Percentiles rank a stretch among this genome's conserved stretches.
phyloP scores from a whole-genome alignment of 2,113 vertebrate species.

The Scomber colias region DNA sequence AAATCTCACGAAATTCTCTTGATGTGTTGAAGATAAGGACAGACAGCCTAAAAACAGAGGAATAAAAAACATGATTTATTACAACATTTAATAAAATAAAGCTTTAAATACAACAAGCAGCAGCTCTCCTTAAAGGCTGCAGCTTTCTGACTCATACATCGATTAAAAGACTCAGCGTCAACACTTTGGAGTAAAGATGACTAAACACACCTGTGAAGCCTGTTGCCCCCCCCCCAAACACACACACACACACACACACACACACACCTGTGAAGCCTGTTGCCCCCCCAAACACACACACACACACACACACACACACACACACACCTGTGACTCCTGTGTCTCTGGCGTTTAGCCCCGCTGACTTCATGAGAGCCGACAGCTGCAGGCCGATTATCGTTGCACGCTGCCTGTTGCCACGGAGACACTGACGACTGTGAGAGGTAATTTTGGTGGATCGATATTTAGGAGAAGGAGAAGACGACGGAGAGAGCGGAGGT shows the following conservation, averaged over 20 bases:
- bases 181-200: neutral
- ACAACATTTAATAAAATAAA: no score
- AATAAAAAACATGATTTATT: no score
- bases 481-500: neutral
- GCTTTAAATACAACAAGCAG: no score
- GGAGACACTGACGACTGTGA: slow-evolving; percentile 63
- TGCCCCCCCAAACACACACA: neutral
- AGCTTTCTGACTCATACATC: neutral
- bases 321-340: slow-evolving; percentile 8
- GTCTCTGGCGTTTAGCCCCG: neutral
- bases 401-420: neutral
- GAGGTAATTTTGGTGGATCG: slow-evolving; percentile 78
- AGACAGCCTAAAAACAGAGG: no score
- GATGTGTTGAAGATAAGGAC: no score
- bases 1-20: no score
- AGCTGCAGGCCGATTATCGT: slow-evolving; percentile 2
- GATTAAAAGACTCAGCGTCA: neutral
- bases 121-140: no score
- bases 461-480: slow-evolving; percentile 61
- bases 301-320: no score
- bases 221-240: no score
- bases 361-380: neutral
- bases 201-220: neutral
- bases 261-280: neutral
- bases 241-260: no score